Evolutionary conservation across 2,888 invertebrate species (phyloP), one percentile per base, ranked within the genome.

Genomic region (Papilio demoleus): DNA sequence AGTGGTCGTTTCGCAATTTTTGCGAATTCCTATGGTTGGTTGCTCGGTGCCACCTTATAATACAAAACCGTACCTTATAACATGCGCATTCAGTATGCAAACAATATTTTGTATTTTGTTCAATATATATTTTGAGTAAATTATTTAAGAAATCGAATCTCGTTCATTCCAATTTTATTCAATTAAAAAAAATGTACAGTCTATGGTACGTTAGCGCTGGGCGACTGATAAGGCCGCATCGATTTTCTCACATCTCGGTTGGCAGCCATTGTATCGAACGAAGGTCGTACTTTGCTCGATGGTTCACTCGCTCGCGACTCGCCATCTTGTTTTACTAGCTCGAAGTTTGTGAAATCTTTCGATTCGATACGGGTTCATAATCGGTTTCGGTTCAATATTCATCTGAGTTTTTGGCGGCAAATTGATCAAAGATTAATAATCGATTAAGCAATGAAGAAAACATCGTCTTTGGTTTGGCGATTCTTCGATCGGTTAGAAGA

Each of bases 401-500:
- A 78, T 76, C 76, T 74, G 74, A 75, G 67, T 56, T 81, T 85
- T 85, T 79, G 82, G 85, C 84, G 85, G 83, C 79, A 83, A 87
- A 83, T 81, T 82, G 77, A 79, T 71, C 76, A 75, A 74, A 77
- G 76, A 81, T 77, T 73, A 74, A 73, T 72, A 78, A 82, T 80
- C 79, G 78, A 83, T 76, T 68, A 58, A 68, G 47, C 24, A 27
- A 92, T 90, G 90, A 91, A 88, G 84, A 90, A 85, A 84, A 84
- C 84, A 76, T 86, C 89, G 63, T 91, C 92, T 36, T 75, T 87
- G 42, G 92, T 90, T 74, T 92, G 92, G 92, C 85, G 84, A 74
- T 91, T 92, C 77, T 92, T 90, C 73, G 92, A 92, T 73, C 88
- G 90, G 31, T 70, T 92, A 50, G 79, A 83, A 77, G 80, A 88